Base-by-base conservation (phyloP, 1,140 invertebrate species). In the Parapsyche elsis region DNA sequence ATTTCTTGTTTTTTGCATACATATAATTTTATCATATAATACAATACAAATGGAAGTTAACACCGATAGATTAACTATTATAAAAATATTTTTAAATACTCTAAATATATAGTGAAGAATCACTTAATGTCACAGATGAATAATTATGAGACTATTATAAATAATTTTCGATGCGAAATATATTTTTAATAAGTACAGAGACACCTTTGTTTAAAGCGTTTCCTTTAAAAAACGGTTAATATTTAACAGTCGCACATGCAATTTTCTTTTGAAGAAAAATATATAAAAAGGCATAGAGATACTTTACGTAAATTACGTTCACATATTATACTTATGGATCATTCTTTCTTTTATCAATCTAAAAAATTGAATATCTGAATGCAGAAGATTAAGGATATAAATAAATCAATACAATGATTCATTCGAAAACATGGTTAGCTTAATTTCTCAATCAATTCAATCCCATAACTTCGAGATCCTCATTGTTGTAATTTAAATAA, bases 1-100 rank as follows among this genome's bases (percentile, higher is more conserved):
- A 61, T 61, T 61, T 61, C 21, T 5, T 61, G 21, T 9, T 61
- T 19, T 16, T 9, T 19, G 57, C 16, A 61, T 21, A 21, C 16
- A 9, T 61, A 21, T 19, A 21, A 61, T 61, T 61, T 61, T 61
- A 61, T 61, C 16, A 19, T 61, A 61, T 61, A 21, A 61, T 74
- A 74, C 44, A 74, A 44, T 74, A 46, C 26, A 74, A 74, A 74
- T 61, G 57, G 57, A 19, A 21, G 57, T 61, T 61, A 61, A n/a
- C 57, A 61, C 57, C 21, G 57, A 38, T 61, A 61, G 57, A 61
- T 61, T 61, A 19, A 61, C 57, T 61, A 61, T 19, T 61, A 61
- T 61, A 61, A 61, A 61, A 61, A 61, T 61, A 61, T 21, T 61
- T 61, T 61, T 21, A 19, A 61, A 9, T 61, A 61, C 21, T 61